Conservation (phyloP, 2,113 vertebrate species). For the Chauna torquata region DNA sequence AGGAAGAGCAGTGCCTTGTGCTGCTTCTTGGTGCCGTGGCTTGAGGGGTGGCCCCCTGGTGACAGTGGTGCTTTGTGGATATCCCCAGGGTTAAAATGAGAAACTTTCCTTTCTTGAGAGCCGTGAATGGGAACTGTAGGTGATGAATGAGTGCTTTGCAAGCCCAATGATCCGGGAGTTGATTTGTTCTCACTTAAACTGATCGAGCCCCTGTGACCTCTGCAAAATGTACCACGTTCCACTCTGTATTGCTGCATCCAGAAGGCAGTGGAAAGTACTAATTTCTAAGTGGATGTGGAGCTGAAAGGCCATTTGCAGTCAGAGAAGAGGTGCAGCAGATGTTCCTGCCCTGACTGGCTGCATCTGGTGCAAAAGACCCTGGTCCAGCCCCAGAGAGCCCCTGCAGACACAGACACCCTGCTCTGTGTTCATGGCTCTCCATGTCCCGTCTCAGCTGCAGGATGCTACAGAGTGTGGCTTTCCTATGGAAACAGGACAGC, state of each 20-base stretch:
- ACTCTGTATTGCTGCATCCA: neutral
- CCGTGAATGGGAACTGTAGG: neutral
- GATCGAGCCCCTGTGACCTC: neutral
- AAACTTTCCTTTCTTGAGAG: neutral
- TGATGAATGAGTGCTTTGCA: neutral
- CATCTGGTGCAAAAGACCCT: neutral
- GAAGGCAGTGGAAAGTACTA: neutral
- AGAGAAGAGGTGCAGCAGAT: neutral
- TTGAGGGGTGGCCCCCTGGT: neutral
- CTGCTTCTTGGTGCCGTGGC: neutral
- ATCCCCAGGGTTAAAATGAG: neutral
- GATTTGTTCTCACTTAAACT: neutral
- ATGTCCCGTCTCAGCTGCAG: neutral
- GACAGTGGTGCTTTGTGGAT: neutral
- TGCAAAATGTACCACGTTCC: neutral
- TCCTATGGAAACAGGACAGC: neutral
- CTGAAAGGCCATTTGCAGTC: neutral
- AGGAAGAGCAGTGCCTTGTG: neutral
- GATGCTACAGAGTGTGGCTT: neutral
- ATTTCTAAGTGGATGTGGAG: neutral
- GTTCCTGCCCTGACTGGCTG: neutral
- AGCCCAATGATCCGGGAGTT: neutral
- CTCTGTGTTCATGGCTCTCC: rapidly evolving
- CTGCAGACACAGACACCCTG: neutral
- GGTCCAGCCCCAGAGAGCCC: neutral